A percentile compares a stretch with the other conserved stretches of the same genome.
These are phyloP conservation scores for Apodemia duryi DNA, from an alignment of 2,888 invertebrate genomes.

Conservation along the genomic window DNA sequence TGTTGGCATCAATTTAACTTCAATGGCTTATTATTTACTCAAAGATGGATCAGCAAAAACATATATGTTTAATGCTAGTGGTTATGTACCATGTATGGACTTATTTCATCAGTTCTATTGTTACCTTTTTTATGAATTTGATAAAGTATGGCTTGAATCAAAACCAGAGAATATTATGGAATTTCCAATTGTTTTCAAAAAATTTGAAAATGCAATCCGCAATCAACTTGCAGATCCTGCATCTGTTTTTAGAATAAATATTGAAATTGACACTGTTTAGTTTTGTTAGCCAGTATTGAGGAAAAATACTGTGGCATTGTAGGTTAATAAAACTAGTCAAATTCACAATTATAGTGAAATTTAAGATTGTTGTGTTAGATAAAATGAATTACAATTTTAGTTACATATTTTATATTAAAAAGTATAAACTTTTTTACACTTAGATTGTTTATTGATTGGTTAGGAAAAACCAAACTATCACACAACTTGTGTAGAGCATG, in stretches of 20 bases:
- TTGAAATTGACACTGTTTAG: slow-evolving; percentile 83
- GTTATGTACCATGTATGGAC: slow-evolving; percentile 82
- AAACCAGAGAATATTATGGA: slow-evolving; percentile 98
- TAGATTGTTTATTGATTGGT: too few species aligned
- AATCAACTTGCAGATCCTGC: slow-evolving; percentile 83
- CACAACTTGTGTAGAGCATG: too few species aligned
- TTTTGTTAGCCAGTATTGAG: background rate
- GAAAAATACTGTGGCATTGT: too few species aligned
- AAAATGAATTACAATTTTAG: too few species aligned
- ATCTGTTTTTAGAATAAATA: slow-evolving; percentile 88
- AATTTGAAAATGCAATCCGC: slow-evolving; percentile 88
- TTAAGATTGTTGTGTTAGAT: too few species aligned
- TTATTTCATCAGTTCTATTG: slow-evolving; percentile 96
- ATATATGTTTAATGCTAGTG: slow-evolving; percentile 92
- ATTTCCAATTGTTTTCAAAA: slow-evolving; percentile 91
- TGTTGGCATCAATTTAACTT: slow-evolving; percentile 96
- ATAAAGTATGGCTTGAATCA: slow-evolving; percentile 94
- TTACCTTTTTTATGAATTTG: slow-evolving; percentile 96
- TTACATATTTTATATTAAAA: too few species aligned
- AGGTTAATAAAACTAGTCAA: too few species aligned
- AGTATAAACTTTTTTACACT: too few species aligned
- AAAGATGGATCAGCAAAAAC: slow-evolving; percentile 91
- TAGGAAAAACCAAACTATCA: too few species aligned
- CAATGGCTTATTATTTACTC: slow-evolving; percentile 91
- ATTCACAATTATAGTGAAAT: too few species aligned